Base-by-base conservation (phyloP, 2,113 vertebrate genomes). In the Mastomys natalensis region DNA sequence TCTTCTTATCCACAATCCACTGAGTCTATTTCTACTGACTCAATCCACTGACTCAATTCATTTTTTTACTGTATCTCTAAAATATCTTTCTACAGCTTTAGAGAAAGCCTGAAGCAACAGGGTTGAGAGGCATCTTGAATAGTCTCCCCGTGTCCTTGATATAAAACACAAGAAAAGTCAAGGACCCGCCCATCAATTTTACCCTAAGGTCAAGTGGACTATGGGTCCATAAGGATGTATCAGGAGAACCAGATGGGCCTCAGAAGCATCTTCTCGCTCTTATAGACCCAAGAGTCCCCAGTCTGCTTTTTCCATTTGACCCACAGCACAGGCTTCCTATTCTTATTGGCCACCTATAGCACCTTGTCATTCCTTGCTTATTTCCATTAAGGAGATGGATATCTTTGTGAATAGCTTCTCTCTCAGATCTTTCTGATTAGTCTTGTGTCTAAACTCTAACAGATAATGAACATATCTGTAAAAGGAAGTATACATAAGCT, bases 391-490 rank as follows among this genome's bases (percentile, higher is more conserved):
- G 45, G 53, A 93, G 19, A 21, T 60, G 26, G 31, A 17, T 11
- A 40, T 31, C 34, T 60, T 88, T 66, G 29, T 78, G 93, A 81
- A 58, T 15, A 73, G 13, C 13, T 37, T 53, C 43, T 72, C 58
- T 5, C 53, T 64, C 74, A 64, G 43, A 1, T 77, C 26, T n/a
- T 66, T 43, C 91, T 80, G 12, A 80, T 84, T 51, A 66, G 3
- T 96, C 93, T 93, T 72, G 4, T 58, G 60, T 43, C 45, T 48
- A 87, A 87, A 95, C 13, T 68, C n/a, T 76, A 53, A 51, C 16
- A 87, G 37, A 64, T 87, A 70, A 91, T 77, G 26, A 87, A 3
- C 43, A 11, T 55, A 22, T 77, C 58, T 94, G 15, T 26, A 76
- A 26, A 95, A 26, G 1, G 43, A 53, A 87, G 48, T 8, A 58